These are phyloP conservation scores for Leptopilina drosophilae DNA, from an alignment of 2,888 invertebrate genomes.

Conservation along the genomic window DNA sequence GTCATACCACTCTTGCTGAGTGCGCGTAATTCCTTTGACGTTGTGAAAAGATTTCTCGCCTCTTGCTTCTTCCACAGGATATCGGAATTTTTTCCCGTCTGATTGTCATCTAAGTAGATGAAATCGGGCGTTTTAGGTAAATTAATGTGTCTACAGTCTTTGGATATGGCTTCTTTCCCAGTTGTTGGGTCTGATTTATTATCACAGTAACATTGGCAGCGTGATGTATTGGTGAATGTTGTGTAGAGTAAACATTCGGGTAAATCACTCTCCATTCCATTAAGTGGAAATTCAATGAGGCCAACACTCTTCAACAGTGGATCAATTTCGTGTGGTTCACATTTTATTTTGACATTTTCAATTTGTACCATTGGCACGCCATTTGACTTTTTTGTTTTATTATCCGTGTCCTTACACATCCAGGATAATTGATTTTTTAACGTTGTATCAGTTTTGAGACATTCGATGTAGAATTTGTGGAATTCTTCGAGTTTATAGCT, in stretches of 20 bases:
- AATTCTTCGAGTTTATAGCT: slow-evolving; percentile 73
- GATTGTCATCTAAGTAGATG: background rate
- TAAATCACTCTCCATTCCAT: background rate
- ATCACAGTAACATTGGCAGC: slow-evolving; percentile 21
- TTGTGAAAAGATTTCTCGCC: background rate
- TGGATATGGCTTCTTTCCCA: slow-evolving; percentile 17
- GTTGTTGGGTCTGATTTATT: slow-evolving; percentile 3
- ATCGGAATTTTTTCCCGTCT: background rate
- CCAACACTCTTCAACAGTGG: slow-evolving; percentile 44
- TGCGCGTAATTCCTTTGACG: background rate
- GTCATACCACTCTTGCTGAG: background rate
- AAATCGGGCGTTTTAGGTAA: background rate
- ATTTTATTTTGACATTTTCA: slow-evolving; percentile 69
- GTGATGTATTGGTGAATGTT: slow-evolving; percentile 13
- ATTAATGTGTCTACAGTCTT: slow-evolving; percentile 28
- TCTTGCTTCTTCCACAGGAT: slow-evolving; percentile 16
- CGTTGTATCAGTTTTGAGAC: slow-evolving; percentile 68
- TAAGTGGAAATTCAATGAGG: slow-evolving; percentile 7
- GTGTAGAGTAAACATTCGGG: slow-evolving; percentile 13
- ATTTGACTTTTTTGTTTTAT: slow-evolving; percentile 49
- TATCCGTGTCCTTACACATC: slow-evolving; percentile 68
- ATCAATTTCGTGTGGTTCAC: slow-evolving; percentile 63
- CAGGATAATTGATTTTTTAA: slow-evolving; percentile 72
- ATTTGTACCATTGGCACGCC: slow-evolving; percentile 73
- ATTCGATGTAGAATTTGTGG: slow-evolving; percentile 71